A percentile compares a stretch with the other conserved stretches of the same genome.
Conservation (phyloP, 2,888 invertebrate genomes). For the Andrena bicolor region DNA sequence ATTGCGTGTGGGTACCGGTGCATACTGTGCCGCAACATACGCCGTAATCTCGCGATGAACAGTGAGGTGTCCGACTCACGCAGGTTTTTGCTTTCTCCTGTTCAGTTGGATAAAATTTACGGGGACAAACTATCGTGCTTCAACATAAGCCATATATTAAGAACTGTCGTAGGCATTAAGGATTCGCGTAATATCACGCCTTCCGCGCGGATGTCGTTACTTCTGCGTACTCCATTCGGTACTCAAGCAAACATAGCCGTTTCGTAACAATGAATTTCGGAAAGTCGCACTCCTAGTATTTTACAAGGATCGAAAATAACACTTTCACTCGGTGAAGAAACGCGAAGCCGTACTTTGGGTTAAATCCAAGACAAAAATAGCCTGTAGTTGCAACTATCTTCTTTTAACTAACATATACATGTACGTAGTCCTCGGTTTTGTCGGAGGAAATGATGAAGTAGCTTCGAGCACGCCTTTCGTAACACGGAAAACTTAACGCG, state of each 20-base stretch:
- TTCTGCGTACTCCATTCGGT: background rate
- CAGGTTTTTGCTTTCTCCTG: constrained; percentile 61
- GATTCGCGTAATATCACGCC: constrained; percentile 62
- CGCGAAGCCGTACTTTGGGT: background rate
- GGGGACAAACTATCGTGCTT: constrained; percentile 37
- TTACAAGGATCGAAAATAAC: constrained; percentile 27
- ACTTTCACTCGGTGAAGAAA: constrained; percentile 32
- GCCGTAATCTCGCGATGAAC: constrained; percentile 12
- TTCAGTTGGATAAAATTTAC: constrained; percentile 49
- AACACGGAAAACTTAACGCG: constrained; percentile 16
- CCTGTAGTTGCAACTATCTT: background rate
- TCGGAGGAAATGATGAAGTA: background rate
- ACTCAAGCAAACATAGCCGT: background rate
- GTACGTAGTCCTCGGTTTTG: background rate
- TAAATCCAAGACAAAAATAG: constrained; percentile 6
- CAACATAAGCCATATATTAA: constrained; percentile 57
- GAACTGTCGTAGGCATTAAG: constrained; percentile 47
- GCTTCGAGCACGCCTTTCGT: constrained; percentile 1
- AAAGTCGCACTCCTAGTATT: background rate
- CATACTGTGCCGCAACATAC: background rate
- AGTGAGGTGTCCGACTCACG: constrained; percentile 8
- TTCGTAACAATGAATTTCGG: background rate
- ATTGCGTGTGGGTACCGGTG: background rate
- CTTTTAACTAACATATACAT: background rate
- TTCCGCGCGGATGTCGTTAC: background rate